Evolutionary conservation across 2,888 invertebrate species (phyloP), one percentile per base, ranked within the genome.

Genomic region (Cinara cedri): DNA sequence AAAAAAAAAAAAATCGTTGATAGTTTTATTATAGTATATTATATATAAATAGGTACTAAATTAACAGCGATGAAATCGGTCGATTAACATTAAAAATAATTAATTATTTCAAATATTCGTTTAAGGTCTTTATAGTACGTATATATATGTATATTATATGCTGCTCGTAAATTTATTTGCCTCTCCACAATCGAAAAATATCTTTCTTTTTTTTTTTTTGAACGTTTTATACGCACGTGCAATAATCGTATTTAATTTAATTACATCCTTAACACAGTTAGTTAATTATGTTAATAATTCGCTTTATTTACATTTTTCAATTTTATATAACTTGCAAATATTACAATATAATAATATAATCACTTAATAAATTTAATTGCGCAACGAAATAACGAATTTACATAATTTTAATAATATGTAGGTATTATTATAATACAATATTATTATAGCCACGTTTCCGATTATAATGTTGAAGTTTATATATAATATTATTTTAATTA

Each of bases 181-280:
- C n/a, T n/a, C n/a, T n/a, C n/a, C n/a, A n/a, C n/a, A n/a, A n/a
- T n/a, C n/a, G n/a, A n/a, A n/a, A n/a, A n/a, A n/a, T n/a, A n/a
- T n/a, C 10, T 44, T 63, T 42, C 49, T 42, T 21, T 51, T n/a
- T 13, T 49, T 68, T 16, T 13, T 26, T 49, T 49, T 26, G 14
- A 24, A 44, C 44, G 19, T 42, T 10, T 68, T 10, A 68, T 68
- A 16, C 8, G 13, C n/a, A 42, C 4, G n/a, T n/a, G 8, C 42
- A 42, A 19, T 14, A n/a, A n/a, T n/a, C n/a, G n/a, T 42, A n/a
- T 42, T 68, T 68, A 26, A 26, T n/a, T 68, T 51, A 51, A 68
- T 68, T 68, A 16, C 16, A 16, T 51, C 26, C 13, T 51, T 26
- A 68, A 68, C 6, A 4, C 3, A 34, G 34, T 34, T 34, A 34